Percentiles rank a stretch among this genome's conserved stretches.
Evolutionary conservation across 2,888 invertebrate genomes (phyloP).

Genomic region (Hedya salicella): DNA sequence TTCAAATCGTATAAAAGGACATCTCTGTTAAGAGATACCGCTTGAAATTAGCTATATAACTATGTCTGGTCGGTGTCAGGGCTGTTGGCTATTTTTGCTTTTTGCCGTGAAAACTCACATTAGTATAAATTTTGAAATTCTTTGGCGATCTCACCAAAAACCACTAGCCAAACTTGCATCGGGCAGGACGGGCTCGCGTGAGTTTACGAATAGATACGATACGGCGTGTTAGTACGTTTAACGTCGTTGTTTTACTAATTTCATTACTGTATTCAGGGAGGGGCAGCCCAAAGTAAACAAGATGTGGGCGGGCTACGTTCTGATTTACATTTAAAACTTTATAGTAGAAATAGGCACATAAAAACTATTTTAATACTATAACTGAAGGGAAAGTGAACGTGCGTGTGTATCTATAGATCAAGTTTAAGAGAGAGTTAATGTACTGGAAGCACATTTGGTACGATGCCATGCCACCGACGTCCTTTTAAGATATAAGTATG

Average conservation of each 20-base stretch:
- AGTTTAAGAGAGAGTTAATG: constrained; percentile 12
- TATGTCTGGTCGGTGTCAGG: no score
- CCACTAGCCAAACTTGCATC: no score
- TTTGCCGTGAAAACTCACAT: no score
- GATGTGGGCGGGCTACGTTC: not conserved
- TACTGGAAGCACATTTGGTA: not conserved
- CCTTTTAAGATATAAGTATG: not conserved
- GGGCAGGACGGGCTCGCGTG: no score
- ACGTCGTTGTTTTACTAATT: not conserved
- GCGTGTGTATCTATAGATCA: not conserved
- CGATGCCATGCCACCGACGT: not conserved
- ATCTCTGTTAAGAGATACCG: no score
- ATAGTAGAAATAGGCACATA: not conserved
- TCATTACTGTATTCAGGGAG: not conserved
- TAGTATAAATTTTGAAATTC: no score
- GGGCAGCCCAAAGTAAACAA: not conserved
- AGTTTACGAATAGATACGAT: no score
- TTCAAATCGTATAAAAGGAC: no score
- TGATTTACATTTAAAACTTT: not conserved
- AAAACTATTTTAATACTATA: not conserved
- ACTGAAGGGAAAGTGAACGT: constrained; percentile 22
- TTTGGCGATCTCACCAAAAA: no score
- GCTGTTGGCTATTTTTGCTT: no score
- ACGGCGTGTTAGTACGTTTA: not conserved
- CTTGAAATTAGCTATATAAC: no score